Percentiles rank a stretch among this genome's conserved stretches.
Conservation (phyloP, 2,113 vertebrate species). For the Strix uralensis region DNA sequence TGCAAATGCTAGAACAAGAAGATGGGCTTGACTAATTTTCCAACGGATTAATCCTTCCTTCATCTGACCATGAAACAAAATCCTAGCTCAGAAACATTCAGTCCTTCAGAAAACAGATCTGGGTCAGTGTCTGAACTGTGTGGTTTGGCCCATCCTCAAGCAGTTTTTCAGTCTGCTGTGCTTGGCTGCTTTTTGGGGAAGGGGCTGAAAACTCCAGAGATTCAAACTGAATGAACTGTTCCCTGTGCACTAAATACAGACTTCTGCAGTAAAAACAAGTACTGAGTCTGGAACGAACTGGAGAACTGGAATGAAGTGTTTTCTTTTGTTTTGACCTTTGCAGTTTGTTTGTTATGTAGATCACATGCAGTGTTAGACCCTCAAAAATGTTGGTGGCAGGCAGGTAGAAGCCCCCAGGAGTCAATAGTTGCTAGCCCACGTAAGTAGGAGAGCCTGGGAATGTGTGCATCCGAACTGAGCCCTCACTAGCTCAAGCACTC, state of each 20-base stretch:
- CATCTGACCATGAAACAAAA: slow-evolving; percentile 29
- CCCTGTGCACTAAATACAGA: background rate
- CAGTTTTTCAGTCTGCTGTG: background rate
- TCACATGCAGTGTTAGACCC: background rate
- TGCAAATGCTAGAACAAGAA: background rate
- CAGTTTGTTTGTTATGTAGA: background rate
- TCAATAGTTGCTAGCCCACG: background rate
- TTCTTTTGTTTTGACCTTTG: background rate
- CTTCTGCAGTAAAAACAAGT: background rate
- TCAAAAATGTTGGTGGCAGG: background rate
- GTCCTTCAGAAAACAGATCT: slow-evolving; percentile 7
- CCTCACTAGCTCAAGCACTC: background rate
- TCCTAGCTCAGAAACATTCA: slow-evolving; percentile 6
- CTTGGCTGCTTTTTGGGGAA: slow-evolving; percentile 24
- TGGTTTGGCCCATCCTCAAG: slow-evolving; percentile 38
- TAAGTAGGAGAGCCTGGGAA: background rate
- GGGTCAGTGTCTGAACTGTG: slow-evolving; percentile 1
- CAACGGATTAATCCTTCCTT: background rate
- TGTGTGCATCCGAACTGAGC: background rate
- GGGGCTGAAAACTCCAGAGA: background rate
- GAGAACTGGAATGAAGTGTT: background rate
- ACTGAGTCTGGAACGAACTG: background rate
- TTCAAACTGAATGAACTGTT: background rate
- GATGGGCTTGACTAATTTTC: slow-evolving; percentile 27
- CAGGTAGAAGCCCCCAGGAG: background rate